Evolutionary conservation across 2,888 invertebrate genomes (phyloP), one percentile per base, ranked within the genome.

Genomic region (Phanerotoma sp.): DNA sequence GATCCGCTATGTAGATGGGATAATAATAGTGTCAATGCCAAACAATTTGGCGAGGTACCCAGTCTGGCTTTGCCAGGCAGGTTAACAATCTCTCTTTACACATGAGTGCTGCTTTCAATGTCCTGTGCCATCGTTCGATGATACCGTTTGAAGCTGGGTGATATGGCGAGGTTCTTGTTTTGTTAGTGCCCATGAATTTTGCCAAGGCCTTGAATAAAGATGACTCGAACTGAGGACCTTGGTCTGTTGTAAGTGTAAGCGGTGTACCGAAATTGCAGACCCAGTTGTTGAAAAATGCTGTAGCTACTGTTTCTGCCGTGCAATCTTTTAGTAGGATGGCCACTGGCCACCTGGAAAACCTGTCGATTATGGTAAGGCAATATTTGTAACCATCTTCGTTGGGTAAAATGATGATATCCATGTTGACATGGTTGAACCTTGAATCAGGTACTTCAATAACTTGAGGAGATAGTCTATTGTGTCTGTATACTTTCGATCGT

Each of bases 341-440:
- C 37, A 66, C 66, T 3, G 69, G 67, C 67, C 69, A 73, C 6
- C 65, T 56, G 5, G 67, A 58, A 51, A 68, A 70, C 5, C 71
- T 35, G 49, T 77, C 71, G 4, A 72, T 64, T 11, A 64, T 61
- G 0, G 74, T 75, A 1, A 74, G 64, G 25, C 68, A 68, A 56
- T 74, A 76, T 6, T 60, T 48, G 41, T 56, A 67, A n/a, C 62
- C 68, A 13, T 60, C 22, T 5, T 59, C 53, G 2, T 47, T 35
- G 5, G 69, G 65, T 5, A 63, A 30, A 6, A 40, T 37, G n/a
- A 60, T 56, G n/a, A n/a, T n/a, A n/a, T n/a, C n/a, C n/a, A n/a
- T n/a, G n/a, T n/a, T n/a, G n/a, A n/a, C n/a, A n/a, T n/a, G n/a
- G n/a, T n/a, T n/a, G n/a, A n/a, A n/a, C n/a, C n/a, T n/a, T n/a